These are phyloP conservation scores for Gerris buenoi DNA, from an alignment of 1,140 invertebrate species.

Conservation along the genomic window DNA sequence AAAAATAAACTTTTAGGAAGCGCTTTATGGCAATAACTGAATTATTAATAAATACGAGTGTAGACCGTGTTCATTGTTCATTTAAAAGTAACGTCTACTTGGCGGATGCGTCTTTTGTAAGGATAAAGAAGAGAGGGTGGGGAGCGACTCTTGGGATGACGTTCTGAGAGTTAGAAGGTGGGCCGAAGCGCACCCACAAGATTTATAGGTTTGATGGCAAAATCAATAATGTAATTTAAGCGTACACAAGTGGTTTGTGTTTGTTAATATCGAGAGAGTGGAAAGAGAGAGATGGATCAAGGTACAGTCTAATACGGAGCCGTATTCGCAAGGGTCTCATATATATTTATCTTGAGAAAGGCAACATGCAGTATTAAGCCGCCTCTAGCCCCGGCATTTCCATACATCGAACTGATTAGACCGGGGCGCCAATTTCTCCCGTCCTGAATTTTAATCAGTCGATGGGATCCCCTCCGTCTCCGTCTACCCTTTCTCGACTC, in stretches of 20 bases:
- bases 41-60: too few species aligned
- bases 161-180: too few species aligned
- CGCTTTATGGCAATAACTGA: too few species aligned
- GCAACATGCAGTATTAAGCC: neutral
- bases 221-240: neutral
- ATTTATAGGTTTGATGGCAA: neutral
- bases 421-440: neutral
- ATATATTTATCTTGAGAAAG: neutral
- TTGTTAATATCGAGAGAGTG: neutral
- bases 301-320: neutral
- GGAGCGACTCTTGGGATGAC: too few species aligned
- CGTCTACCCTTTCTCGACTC: neutral
- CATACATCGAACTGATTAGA: neutral
- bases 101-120: too few species aligned
- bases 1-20: too few species aligned
- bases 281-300: too few species aligned
- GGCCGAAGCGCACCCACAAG: too few species aligned
- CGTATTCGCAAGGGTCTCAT: neutral
- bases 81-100: too few species aligned
- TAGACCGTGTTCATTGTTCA: too few species aligned
- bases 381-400: neutral
- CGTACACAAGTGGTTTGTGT: neutral
- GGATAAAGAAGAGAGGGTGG: too few species aligned
- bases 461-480: neutral
- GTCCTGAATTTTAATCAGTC: neutral